These are phyloP conservation scores for Clarias batrachus DNA, from an alignment of 2,113 vertebrate species.

Conservation along the genomic window DNA sequence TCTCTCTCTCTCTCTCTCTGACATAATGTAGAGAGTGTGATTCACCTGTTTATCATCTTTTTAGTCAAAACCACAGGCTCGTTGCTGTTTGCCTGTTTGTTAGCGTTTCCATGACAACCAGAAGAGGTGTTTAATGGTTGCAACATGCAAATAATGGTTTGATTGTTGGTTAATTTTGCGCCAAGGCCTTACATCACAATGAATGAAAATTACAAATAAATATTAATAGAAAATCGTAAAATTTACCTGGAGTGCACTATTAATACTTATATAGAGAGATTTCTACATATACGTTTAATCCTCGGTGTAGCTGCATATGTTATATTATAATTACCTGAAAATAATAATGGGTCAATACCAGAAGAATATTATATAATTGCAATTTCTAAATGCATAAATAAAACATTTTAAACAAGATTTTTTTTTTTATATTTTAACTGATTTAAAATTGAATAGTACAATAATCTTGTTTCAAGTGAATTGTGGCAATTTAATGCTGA, in stretches of 20 bases:
- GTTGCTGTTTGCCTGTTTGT: constrained; percentile 1
- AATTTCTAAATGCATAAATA: neutral
- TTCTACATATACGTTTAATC: neutral
- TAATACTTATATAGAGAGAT: neutral
- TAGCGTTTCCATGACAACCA: neutral
- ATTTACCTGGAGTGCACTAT: neutral
- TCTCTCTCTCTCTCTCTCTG: neutral
- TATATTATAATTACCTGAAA: neutral
- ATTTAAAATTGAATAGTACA: neutral
- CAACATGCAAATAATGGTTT: neutral
- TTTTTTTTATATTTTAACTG: neutral
- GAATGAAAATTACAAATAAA: neutral
- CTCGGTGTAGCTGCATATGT: neutral
- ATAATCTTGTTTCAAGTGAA: too few species aligned
- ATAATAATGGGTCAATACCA: neutral
- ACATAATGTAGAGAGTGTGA: constrained; percentile 1
- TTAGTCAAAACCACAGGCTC: constrained; percentile 1
- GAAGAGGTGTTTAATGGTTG: neutral
- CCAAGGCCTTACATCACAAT: constrained; percentile 2
- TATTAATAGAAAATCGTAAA: neutral
- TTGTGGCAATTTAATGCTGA: too few species aligned
- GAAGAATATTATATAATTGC: neutral
- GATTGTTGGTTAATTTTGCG: neutral
- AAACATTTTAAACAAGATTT: neutral
- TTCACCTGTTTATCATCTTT: constrained; percentile 7